Evolutionary conservation across 2,888 invertebrate species (phyloP), one percentile per base, ranked within the genome.

Genomic region (Seladonia tumulorum): DNA sequence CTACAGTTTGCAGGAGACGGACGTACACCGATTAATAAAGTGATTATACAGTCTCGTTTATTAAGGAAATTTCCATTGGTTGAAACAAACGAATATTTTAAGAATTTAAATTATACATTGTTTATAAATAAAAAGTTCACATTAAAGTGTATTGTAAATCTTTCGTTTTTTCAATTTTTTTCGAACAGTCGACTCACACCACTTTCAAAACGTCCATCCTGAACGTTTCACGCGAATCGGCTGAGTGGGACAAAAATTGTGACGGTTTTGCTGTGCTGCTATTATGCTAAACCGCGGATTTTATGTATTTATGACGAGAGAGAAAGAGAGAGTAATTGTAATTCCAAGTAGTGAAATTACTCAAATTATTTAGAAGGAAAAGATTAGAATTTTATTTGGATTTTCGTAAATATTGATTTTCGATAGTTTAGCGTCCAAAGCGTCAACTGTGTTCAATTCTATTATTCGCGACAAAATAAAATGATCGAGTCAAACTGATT

Each of bases 1-100:
- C 22, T 22, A 53, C 53, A 53, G 53, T 22, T 22, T 53, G 22
- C 53, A n/a, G 53, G n/a, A 53, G 53, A 53, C 10, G 53, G 53
- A 53, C 53, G 53, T 53, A n/a, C 53, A 53, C 53, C n/a, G n/a
- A n/a, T 53, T n/a, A 53, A n/a, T 2, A 10, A 53, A 53, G 53
- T 53, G 53, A n/a, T 53, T 53, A 53, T 53, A 53, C 53, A 53
- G 22, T n/a, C 53, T n/a, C 53, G 1, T 53, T 53, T 10, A 53
- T 53, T n/a, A n/a, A 53, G 53, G 53, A 53, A 53, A 53, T 53
- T 72, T 45, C 47, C 53, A 53, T 53, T 53, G 53, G 53, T 53
- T 53, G n/a, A 53, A 53, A n/a, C n/a, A n/a, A 47, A 47, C 45
- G 72, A n/a, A 47, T 72, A 25, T 72, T 72, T 68, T 68, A 53